phyloP scores from a whole-genome alignment of 2,113 vertebrate genomes.

The Mola mola region DNA sequence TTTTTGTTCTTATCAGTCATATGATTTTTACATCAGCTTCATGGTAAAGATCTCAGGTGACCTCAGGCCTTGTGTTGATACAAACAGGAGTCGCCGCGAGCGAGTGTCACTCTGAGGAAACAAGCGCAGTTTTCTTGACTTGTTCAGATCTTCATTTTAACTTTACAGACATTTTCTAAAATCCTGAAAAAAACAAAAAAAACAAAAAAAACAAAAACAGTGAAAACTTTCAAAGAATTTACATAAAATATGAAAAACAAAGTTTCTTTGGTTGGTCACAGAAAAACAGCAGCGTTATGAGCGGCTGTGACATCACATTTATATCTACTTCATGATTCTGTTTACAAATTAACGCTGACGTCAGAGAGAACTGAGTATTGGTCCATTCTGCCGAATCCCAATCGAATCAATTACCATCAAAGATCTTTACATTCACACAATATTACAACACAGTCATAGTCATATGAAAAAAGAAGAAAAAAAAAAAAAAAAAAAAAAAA shows the following conservation, averaged over 20 bases:
- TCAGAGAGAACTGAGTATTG: too few species aligned
- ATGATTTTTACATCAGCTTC: too few species aligned
- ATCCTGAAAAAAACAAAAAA: conserved; percentile 53
- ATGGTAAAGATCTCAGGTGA: too few species aligned
- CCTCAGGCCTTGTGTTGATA: background rate
- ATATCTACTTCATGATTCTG: background rate
- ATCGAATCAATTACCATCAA: too few species aligned
- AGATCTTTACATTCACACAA: too few species aligned
- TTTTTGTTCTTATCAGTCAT: too few species aligned
- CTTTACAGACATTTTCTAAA: conserved; percentile 45
- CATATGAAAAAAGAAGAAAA: too few species aligned
- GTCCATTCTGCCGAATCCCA: too few species aligned
- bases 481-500: too few species aligned
- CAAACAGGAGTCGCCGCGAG: background rate
- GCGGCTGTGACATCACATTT: background rate
- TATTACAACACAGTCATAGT: too few species aligned
- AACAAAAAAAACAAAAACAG: conserved; percentile 49
- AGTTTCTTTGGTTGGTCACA: background rate
- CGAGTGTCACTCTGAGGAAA: background rate
- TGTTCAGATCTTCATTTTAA: conserved; percentile 46
- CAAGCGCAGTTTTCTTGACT: conserved; percentile 5
- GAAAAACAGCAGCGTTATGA: background rate
- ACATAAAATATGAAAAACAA: conserved; percentile 15
- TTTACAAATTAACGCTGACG: too few species aligned
- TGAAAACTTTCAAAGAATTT: conserved; percentile 2